These are phyloP conservation scores for Thomomys bottae DNA, from an alignment of 2,113 vertebrate species.

Conservation along the genomic window DNA sequence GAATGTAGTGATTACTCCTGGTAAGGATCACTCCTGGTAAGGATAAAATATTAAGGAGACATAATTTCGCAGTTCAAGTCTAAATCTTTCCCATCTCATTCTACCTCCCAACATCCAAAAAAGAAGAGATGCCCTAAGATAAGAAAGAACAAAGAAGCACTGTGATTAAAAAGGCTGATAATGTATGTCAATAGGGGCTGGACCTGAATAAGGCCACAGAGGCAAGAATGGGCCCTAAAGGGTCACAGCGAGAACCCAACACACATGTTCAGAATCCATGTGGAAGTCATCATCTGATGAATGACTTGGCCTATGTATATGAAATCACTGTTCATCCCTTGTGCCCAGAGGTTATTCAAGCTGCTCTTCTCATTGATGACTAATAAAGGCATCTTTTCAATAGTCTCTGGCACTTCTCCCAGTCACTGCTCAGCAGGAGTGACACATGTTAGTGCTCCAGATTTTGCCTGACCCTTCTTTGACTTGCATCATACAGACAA, in stretches of 20 bases:
- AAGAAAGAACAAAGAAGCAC: constrained; percentile 5
- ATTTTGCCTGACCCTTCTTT: constrained; percentile 52
- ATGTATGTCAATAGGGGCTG: not conserved
- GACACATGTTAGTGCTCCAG: constrained; percentile 41
- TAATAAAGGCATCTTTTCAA: constrained; percentile 52
- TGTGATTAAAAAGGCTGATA: not conserved
- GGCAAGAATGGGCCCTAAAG: not conserved
- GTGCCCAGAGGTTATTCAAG: not conserved
- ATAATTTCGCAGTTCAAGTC: not conserved
- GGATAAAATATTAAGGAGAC: not conserved
- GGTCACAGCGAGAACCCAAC: not conserved
- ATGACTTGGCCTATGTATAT: not conserved
- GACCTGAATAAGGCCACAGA: not conserved
- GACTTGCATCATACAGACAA: constrained; percentile 47
- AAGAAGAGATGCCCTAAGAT: not conserved
- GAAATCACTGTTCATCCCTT: not conserved
- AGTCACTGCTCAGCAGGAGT: constrained; percentile 55
- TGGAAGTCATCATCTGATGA: constrained; percentile 21
- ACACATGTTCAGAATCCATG: not conserved
- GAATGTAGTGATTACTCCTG: not conserved
- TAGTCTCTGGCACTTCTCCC: constrained; percentile 46
- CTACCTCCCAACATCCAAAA: not conserved
- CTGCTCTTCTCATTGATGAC: constrained; percentile 25
- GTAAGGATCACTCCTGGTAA: not conserved
- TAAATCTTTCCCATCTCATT: not conserved